Percentiles rank a stretch among this genome's conserved stretches.
phyloP scores from a whole-genome alignment of 2,797 vertebrate genomes.

The Echiichthys vipera region DNA sequence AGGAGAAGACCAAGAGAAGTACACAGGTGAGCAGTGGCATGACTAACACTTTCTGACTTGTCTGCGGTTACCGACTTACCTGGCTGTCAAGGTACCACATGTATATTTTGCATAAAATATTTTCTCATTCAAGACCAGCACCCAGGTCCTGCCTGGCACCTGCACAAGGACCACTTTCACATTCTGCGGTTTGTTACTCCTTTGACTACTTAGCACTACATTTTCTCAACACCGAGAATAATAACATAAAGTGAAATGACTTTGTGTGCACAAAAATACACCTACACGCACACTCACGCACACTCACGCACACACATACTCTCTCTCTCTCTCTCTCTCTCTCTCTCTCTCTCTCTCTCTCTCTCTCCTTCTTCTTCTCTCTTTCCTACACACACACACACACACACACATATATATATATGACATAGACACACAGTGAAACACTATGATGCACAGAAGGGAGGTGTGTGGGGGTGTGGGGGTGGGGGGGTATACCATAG shows the following conservation, averaged over 20 bases:
- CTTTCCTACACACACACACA: background rate
- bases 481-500: constrained; percentile 25
- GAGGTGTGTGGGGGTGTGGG: background rate
- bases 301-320: background rate
- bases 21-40: constrained; percentile 9
- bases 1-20: background rate
- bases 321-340: background rate
- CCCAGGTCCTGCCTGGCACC: constrained; percentile 28
- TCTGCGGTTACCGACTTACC: constrained; percentile 45
- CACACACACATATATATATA: constrained; percentile 13
- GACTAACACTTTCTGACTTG: constrained; percentile 24
- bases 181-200: constrained; percentile 46
- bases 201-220: constrained; percentile 44
- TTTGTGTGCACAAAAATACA: background rate
- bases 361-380: background rate
- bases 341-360: background rate
- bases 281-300: background rate
- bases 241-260: constrained; percentile 37
- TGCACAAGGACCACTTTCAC: constrained; percentile 44
- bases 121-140: constrained; percentile 49
- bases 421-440: constrained; percentile 9
- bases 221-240: constrained; percentile 31
- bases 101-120: constrained; percentile 37
- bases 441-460: constrained; percentile 47
- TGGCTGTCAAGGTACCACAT: constrained; percentile 45